Base-by-base conservation (phyloP, 2,888 invertebrate species). In the Halocaridina rubra region DNA sequence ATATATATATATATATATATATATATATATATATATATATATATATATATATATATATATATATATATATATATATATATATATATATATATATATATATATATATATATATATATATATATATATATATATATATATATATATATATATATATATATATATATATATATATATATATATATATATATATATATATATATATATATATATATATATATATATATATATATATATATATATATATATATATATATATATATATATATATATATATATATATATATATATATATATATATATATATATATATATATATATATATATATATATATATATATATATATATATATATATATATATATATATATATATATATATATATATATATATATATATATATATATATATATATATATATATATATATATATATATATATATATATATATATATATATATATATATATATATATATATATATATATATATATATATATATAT, bases 251-350 rank as follows among this genome's bases (percentile, higher is more conserved):
- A 39, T 39, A 39, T 39, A 39, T 39, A 39, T 39, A 39, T 39
- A 39, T 39, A 39, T 39, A 39, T 39, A 39, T 39, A 39, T 39
- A 39, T 39, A 39, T 39, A 39, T 39, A 13, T 13, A 39, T 39
- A 39, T 39, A 74, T 8, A 39, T 39, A 74, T 24, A 39, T 39
- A 32, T 33, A 33, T 33, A 57, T 46, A 74, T 8, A 74, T 74
- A 74, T 74, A 74, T 53, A 74, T 74, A 74, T 74, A 74, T 74
- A 74, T 74, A 74, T 22, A 74, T 46, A 74, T 74, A 53, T 74
- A 53, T 74, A 53, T 74, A 53, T 74, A 53, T 74, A 27, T 74
- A 53, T 74, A 53, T 74, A 53, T 74, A 53, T 74, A 74, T 74
- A 74, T 74, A 74, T 53, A 74, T 74, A 74, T 74, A 46, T 46